Percentiles rank a stretch among this genome's conserved stretches.
These are phyloP conservation scores for Enteromius fasciolatus DNA, from an alignment of 2,797 vertebrate species.

Conservation along the genomic window DNA sequence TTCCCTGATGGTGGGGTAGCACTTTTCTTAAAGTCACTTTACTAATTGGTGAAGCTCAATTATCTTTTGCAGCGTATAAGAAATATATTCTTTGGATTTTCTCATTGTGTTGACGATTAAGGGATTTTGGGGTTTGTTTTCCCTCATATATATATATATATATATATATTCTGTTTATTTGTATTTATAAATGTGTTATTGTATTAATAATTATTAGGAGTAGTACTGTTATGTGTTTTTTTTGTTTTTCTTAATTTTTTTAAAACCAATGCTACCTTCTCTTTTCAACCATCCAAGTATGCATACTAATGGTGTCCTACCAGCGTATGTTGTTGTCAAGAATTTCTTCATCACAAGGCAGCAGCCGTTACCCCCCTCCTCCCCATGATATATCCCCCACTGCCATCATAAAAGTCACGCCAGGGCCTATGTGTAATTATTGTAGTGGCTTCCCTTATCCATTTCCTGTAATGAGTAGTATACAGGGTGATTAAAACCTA, in stretches of 20 bases:
- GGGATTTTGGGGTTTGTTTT: no score
- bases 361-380: neutral
- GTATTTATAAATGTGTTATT: neutral
- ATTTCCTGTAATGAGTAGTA: slow-evolving; percentile 78
- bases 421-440: slow-evolving; percentile 68
- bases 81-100: no score
- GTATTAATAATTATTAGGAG: neutral
- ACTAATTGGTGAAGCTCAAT: no score
- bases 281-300: neutral
- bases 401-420: slow-evolving; percentile 67
- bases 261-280: neutral
- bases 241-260: neutral
- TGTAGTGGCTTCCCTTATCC: slow-evolving; percentile 70
- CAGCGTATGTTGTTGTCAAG: slow-evolving; percentile 7
- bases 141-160: no score
- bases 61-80: no score
- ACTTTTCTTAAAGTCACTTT: no score
- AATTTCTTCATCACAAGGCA: slow-evolving; percentile 30
- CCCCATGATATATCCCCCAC: slow-evolving; percentile 41
- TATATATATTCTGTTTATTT: neutral
- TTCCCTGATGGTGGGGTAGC: no score
- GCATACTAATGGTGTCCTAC: slow-evolving; percentile 15
- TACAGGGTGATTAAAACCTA: slow-evolving; percentile 76
- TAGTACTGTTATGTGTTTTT: neutral
- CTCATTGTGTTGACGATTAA: no score